phyloP scores from a whole-genome alignment of 1,140 invertebrate genomes.

The Centruroides sculpturatus region DNA sequence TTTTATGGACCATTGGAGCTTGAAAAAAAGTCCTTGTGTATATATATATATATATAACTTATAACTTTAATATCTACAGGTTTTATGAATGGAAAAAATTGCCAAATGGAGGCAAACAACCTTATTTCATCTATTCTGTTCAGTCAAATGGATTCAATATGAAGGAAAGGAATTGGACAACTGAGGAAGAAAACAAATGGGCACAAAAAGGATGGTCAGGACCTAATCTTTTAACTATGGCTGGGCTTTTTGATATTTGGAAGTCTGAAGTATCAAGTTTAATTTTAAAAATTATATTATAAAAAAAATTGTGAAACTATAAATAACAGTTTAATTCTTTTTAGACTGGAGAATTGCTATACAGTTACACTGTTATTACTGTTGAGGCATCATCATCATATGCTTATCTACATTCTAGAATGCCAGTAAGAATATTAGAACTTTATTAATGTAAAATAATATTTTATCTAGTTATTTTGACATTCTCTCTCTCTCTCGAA shows the following conservation, averaged over 20 bases:
- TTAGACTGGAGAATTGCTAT: neutral
- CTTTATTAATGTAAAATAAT: no score
- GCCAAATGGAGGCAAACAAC: constrained; percentile 43
- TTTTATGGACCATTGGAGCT: no score
- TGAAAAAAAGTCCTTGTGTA: no score
- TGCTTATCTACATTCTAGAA: neutral
- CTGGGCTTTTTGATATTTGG: constrained; percentile 59
- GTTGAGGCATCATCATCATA: neutral
- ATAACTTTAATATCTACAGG: constrained; percentile 1
- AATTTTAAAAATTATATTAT: no score
- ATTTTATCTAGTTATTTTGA: no score
- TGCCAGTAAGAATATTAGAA: neutral
- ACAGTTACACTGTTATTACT: neutral
- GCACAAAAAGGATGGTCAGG: constrained; percentile 43
- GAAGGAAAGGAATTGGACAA: constrained; percentile 5
- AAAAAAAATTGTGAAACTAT: no score
- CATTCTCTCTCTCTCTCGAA: no score
- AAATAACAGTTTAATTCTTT: neutral
- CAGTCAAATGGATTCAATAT: constrained; percentile 25
- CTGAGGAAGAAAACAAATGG: constrained; percentile 25
- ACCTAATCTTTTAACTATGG: constrained; percentile 50
- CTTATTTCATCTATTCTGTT: constrained; percentile 54
- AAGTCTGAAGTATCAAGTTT: constrained; percentile 23
- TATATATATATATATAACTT: no score
- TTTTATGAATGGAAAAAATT: constrained; percentile 74